Base-by-base conservation (phyloP, 2,888 invertebrate genomes). In the Griposia aprilina region DNA sequence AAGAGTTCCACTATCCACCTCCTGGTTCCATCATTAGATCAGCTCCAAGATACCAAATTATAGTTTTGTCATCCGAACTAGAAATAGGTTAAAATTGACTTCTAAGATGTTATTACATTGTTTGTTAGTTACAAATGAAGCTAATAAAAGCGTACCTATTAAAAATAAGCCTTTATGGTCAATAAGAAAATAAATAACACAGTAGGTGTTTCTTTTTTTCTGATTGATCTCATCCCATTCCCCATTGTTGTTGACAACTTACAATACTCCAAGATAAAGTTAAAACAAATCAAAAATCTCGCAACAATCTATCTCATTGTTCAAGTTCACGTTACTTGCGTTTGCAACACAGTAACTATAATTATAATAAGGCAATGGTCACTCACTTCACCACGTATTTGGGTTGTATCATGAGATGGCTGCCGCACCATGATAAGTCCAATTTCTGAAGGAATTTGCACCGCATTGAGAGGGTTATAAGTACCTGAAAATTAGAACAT, bases 351-450 rank as follows among this genome's bases (percentile, higher is more conserved):
- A 3, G 72, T 50, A 63, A 83, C 82, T 75, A 75, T 41, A 52
- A 23, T 6, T 82, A 74, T 41, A 55, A n/a, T 11, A 65, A 36
- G n/a, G 71, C 69, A 78, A 80, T 81, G 66, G 52, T 41, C 80
- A 93, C 96, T 95, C 71, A 96, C 96, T 94, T 93, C 55, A 94
- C 93, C 2, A 96, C 92, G 59, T 92, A 95, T 88, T 92, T 89
- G 2, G 96, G 84, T 65, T 93, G 92, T 75, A 97, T 93, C 96
- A 95, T 96, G 79, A 92, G 93, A 92, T 96, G 95, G 86, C 97
- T 97, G n/a, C 98, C 98, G 92, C 99, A 99, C 99, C 99, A 99
- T 0, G 99, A 99, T 7, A 99, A 94, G 93, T 99, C 99, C 55
- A 99, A 93, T 92, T 98, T 98, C 91, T 98, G 98, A 69, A 99